phyloP scores from a whole-genome alignment of 2,797 vertebrate genomes.

The Microctenopoma steveboyesi region DNA sequence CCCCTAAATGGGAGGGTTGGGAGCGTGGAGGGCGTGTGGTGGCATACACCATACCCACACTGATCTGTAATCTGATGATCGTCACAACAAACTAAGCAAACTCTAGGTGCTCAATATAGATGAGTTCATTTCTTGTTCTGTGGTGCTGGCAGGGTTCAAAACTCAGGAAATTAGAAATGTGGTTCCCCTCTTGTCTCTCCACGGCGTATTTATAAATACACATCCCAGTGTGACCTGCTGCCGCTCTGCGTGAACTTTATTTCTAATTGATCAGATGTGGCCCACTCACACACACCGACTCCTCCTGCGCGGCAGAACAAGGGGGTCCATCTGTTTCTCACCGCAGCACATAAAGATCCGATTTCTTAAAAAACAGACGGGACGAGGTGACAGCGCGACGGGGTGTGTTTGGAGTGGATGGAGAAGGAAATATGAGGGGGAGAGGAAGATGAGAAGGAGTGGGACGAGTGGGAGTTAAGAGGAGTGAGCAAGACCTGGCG shows the following conservation, averaged over 20 bases:
- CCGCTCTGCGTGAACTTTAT: slow-evolving; percentile 63
- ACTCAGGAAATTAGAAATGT: slow-evolving; percentile 57
- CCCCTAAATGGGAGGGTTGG: not conserved
- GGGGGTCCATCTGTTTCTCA: slow-evolving; percentile 73
- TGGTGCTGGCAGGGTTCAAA: not conserved
- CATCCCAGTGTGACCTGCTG: slow-evolving; percentile 45
- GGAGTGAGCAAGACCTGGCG: slow-evolving; percentile 62
- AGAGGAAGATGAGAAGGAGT: slow-evolving; percentile 37
- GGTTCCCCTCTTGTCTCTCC: slow-evolving; percentile 22
- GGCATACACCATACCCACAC: not conserved
- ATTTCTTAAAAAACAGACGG: slow-evolving; percentile 61
- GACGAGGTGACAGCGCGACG: slow-evolving; percentile 57
- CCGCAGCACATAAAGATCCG: slow-evolving; percentile 52
- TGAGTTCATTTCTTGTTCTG: slow-evolving; percentile 49
- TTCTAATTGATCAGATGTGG: slow-evolving; percentile 68
- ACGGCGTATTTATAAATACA: slow-evolving; percentile 48
- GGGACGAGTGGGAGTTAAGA: slow-evolving; percentile 65
- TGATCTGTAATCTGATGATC: slow-evolving; percentile 21
- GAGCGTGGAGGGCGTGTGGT: not conserved
- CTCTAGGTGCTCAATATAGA: slow-evolving; percentile 26
- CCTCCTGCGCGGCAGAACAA: slow-evolving; percentile 48
- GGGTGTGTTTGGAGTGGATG: slow-evolving; percentile 38
- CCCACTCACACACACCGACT: slow-evolving; percentile 19
- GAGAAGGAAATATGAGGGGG: slow-evolving; percentile 34
- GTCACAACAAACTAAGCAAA: slow-evolving; percentile 30